Evolutionary conservation across 2,113 vertebrate genomes (phyloP).

Genomic region (Ceyx melanurus): DNA sequence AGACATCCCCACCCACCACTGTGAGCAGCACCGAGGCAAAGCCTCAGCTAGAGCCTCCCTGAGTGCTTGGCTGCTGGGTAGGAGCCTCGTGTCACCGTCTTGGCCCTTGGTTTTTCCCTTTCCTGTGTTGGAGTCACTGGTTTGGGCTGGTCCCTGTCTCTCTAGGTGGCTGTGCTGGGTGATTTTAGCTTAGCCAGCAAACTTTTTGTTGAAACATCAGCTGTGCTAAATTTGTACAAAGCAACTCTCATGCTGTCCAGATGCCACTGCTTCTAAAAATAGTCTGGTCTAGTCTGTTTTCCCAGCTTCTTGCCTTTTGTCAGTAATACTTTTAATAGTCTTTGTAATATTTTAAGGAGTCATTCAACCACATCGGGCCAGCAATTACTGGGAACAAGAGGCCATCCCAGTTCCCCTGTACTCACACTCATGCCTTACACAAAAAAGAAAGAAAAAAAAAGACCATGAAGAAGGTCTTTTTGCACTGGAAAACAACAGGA

Average conservation of each 20-base stretch:
- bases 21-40: fast-evolving
- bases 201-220: slow-evolving; percentile 5
- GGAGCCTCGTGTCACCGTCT: fast-evolving
- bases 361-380: background rate
- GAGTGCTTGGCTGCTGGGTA: fast-evolving
- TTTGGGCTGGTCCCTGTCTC: background rate
- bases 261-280: slow-evolving; percentile 59
- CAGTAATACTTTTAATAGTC: background rate
- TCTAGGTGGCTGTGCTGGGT: background rate
- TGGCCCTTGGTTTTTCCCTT: background rate
- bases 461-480: background rate
- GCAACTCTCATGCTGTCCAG: slow-evolving; percentile 52
- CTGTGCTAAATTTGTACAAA: slow-evolving; percentile 34
- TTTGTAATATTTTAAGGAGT: background rate
- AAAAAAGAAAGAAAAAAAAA: background rate
- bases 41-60: background rate
- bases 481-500: background rate
- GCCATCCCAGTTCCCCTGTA: background rate
- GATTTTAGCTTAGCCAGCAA: slow-evolving; percentile 10
- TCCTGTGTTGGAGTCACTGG: background rate
- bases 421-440: background rate
- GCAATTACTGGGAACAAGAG: background rate
- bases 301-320: slow-evolving; percentile 44
- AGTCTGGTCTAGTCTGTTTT: background rate
- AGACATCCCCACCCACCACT: background rate